Evolutionary conservation across 2,888 invertebrate species (phyloP).

Genomic region (Flexamia atlantica): DNA sequence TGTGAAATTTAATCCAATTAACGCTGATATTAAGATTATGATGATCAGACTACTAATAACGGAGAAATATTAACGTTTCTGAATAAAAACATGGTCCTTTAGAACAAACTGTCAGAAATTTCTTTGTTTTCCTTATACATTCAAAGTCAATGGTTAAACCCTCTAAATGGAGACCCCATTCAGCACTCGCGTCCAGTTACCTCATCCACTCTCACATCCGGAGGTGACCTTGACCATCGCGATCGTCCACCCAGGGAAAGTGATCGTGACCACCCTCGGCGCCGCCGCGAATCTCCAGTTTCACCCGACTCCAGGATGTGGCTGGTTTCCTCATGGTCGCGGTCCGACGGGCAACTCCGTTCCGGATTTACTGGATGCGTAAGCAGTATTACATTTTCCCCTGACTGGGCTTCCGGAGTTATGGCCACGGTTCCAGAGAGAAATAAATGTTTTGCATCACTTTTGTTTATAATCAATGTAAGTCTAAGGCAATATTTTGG

Average conservation of each 20-base stretch:
- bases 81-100: too few species aligned
- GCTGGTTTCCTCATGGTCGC: not conserved
- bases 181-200: slow-evolving; percentile 23
- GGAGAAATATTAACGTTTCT: too few species aligned
- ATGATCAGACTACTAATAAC: too few species aligned
- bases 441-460: too few species aligned
- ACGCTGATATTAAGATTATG: too few species aligned
- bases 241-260: slow-evolving; percentile 4
- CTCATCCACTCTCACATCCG: slow-evolving; percentile 44
- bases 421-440: too few species aligned
- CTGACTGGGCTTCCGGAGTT: not conserved
- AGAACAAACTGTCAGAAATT: too few species aligned
- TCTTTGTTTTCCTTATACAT: too few species aligned
- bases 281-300: not conserved
- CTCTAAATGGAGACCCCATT: slow-evolving; percentile 9
- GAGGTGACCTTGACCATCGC: slow-evolving; percentile 51
- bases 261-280: slow-evolving; percentile 23
- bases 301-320: slow-evolving; percentile 24
- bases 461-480: too few species aligned
- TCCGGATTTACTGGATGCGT: not conserved
- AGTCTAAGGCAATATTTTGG: too few species aligned
- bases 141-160: too few species aligned
- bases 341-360: not conserved
- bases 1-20: too few species aligned
- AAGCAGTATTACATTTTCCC: not conserved